Base-by-base conservation (phyloP, 2,113 vertebrate genomes). In the Rhinolophus sinicus region DNA sequence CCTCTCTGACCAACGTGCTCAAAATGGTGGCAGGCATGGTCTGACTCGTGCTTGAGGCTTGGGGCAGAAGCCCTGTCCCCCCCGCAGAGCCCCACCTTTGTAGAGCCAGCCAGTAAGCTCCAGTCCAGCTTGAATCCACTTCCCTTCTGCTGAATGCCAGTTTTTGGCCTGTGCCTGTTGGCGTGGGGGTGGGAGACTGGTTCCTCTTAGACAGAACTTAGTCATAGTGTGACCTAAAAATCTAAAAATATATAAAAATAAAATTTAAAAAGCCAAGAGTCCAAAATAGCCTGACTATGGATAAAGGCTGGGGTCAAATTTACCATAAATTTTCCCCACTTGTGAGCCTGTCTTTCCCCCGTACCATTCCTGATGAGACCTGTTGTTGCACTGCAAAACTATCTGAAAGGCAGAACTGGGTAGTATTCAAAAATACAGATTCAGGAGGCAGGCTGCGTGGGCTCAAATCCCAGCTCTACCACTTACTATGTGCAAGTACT, bases 181-280 rank as follows among this genome's bases (percentile, higher is more conserved):
- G 16, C n/a, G 30, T 8, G 64, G 30, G 30, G 16, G n/a, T 65
- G 72, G n/a, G n/a, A 75, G 33, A 4, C 73, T 52, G 2, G 30
- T 88, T 92, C 80, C 80, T 83, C 50, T 72, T 5, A 40, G 56
- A 77, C 15, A 93, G 38, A 90, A 80, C 35, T 94, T 78, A 69
- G n/a, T 56, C 85, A 77, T 44, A 56, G 8, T 35, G 13, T 86
- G 56, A 88, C 33, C 21, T 69, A 64, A 75, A 76, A 52, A 28
- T 82, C 54, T 84, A 38, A 50, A 44, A 89, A n/a, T 0, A 0
- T 6, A 40, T 73, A 14, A 38, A 65, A 56, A 72, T 33, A 78
- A 40, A 83, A 58, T 38, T 52, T 19, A 14, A 54, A 89, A 83
- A 82, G 58, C 58, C 8, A 54, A 40, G 10, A 88, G 14, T 67